phyloP scores from a whole-genome alignment of 2,888 invertebrate genomes.

The Microctonus aethiopoides region DNA sequence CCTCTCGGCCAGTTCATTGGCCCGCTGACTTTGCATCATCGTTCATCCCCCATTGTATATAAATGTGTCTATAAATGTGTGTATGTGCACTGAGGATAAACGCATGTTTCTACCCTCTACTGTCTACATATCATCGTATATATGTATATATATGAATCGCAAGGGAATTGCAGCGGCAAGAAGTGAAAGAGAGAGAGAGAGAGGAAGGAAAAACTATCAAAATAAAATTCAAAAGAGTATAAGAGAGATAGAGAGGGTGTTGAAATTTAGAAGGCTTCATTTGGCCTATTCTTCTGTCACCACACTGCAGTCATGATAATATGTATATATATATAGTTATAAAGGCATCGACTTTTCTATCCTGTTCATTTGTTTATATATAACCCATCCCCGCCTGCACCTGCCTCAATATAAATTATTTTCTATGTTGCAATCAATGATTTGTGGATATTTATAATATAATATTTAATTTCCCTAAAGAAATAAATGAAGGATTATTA shows the following conservation, averaged over 20 bases:
- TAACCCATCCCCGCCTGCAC: no score
- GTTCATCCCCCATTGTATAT: constrained; percentile 46
- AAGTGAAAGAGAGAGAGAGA: neutral
- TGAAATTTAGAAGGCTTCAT: constrained; percentile 65
- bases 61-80: constrained; percentile 4
- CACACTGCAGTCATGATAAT: neutral
- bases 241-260: constrained; percentile 46
- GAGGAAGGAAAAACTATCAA: neutral
- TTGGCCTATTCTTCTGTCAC: constrained; percentile 59
- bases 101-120: constrained; percentile 16
- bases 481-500: no score
- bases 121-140: no score
- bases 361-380: no score
- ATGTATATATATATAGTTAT: no score
- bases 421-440: no score
- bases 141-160: neutral
- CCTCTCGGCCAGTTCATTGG: constrained; percentile 63
- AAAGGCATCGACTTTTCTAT: no score
- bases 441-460: no score
- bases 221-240: neutral
- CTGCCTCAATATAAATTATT: no score
- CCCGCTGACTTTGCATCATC: constrained; percentile 63
- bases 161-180: neutral
- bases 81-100: neutral
- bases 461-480: no score